phyloP scores from a whole-genome alignment of 2,113 vertebrate genomes.

The Odontesthes bonariensis region DNA sequence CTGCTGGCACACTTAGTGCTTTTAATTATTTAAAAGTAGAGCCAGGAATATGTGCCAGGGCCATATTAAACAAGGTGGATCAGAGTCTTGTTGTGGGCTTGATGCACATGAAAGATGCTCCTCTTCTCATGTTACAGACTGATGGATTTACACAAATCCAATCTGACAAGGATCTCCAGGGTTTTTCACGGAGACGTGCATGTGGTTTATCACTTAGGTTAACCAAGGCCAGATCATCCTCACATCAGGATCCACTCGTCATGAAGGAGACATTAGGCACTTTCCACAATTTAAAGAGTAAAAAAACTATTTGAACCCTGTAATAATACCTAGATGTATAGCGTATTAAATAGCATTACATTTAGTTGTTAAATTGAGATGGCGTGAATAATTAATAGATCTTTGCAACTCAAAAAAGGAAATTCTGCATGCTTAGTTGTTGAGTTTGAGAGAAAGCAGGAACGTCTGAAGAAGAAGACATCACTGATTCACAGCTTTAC shows the following conservation, averaged over 20 bases:
- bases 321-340: not conserved
- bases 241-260: not conserved
- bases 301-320: not conserved
- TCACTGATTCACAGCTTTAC: too few relatives aligned
- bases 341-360: not conserved
- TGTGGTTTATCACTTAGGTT: slow-evolving; percentile 61
- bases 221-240: slow-evolving; percentile 35
- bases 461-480: too few relatives aligned
- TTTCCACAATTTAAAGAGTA: not conserved
- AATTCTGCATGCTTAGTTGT: too few relatives aligned
- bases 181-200: slow-evolving; percentile 46
- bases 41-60: slow-evolving; percentile 40
- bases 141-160: slow-evolving; percentile 68
- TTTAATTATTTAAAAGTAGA: slow-evolving; percentile 84
- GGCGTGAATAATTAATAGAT: too few relatives aligned
- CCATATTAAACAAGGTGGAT: slow-evolving; percentile 65
- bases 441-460: too few relatives aligned
- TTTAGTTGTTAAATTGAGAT: not conserved
- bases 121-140: slow-evolving; percentile 63
- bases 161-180: slow-evolving; percentile 68
- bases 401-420: too few relatives aligned
- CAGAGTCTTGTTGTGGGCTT: slow-evolving; percentile 66
- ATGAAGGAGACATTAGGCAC: not conserved
- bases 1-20: slow-evolving; percentile 68
- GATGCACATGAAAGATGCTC: slow-evolving; percentile 57